Base-by-base conservation (phyloP, 1,140 invertebrate genomes). In the Pseudomyrmex cubaensis region DNA sequence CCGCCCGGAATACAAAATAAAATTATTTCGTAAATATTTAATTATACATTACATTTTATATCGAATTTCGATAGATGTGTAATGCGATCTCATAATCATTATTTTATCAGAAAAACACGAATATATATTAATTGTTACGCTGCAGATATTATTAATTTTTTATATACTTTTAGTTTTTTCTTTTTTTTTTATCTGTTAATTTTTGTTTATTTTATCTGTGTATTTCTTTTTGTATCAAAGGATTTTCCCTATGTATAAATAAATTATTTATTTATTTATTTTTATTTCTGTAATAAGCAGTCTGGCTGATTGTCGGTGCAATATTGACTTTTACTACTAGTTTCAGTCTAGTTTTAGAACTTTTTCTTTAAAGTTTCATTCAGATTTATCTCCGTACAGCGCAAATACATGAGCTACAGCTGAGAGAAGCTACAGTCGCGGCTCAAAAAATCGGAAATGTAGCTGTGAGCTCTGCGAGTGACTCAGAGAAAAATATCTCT, bases 401-500 rank as follows among this genome's bases (percentile, higher is more conserved):
- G 7, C 64, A 78, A 13, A 12, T 25, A 44, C 64, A 44, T 70
- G 76, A 57, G 54, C 20, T 69, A 66, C 54, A 80, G 69, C 35
- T 35, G 35, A 35, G 35, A 35, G 35, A 35, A 35, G 35, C 48
- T 17, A 7, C 17, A 57, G 46, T 15, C 44, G 2, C 35, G 1
- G 10, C 2, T 48, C 9, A 35, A 5, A 59, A 22, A 70, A 57
- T 80, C 12, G 5, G 35, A 35, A 35, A 35, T 35, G 5, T 35
- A 61, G 8, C 54, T 61, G 17, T n/a, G 15, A 50, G 76, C 12
- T 78, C 57, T 70, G n/a, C 44, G 20, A 66, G 44, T 48, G 76
- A 80, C 44, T 80, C 72, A 50, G 46, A 59, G 46, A 15, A 9
- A 80, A 22, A 80, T 72, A 70, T 80, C 2, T 9, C 54, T 52